These are phyloP conservation scores for Deroptyus accipitrinus DNA, from an alignment of 2,113 vertebrate species.

Conservation along the genomic window DNA sequence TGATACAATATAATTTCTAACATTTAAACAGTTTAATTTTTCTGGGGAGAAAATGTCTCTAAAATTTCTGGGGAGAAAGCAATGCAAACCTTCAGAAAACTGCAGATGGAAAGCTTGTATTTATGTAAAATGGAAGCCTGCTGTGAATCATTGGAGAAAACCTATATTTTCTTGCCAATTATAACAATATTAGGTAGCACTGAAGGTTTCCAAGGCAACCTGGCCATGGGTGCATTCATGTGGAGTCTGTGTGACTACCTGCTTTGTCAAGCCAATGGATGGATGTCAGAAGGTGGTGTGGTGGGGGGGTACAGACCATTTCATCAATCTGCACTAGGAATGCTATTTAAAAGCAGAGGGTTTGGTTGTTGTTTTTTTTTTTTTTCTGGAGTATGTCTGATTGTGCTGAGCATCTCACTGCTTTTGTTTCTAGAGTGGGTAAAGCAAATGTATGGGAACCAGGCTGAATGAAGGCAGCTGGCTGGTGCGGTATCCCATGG, in stretches of 20 bases:
- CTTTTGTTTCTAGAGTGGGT: background rate
- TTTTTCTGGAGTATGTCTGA: background rate
- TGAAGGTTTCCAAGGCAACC: constrained; percentile 66
- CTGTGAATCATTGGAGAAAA: constrained; percentile 19
- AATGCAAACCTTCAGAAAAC: background rate
- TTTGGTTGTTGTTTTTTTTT: background rate
- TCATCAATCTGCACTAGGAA: background rate
- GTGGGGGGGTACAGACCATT: background rate
- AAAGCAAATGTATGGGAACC: background rate
- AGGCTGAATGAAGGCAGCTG: background rate
- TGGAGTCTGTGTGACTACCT: constrained; percentile 38
- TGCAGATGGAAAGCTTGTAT: constrained; percentile 23
- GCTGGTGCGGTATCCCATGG: background rate
- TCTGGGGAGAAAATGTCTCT: background rate
- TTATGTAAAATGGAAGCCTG: constrained; percentile 42
- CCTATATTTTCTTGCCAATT: constrained; percentile 67
- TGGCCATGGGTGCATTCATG: constrained; percentile 46
- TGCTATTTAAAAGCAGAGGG: background rate
- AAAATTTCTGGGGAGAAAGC: background rate
- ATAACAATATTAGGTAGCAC: constrained; percentile 66
- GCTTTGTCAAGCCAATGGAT: constrained; percentile 51
- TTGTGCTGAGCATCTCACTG: accelerated
- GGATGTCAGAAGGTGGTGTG: constrained; percentile 23
- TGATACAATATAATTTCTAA: background rate
- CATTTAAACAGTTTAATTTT: constrained; percentile 25